Base-by-base conservation (phyloP, 2,113 vertebrate species). In the Oplegnathus fasciatus region DNA sequence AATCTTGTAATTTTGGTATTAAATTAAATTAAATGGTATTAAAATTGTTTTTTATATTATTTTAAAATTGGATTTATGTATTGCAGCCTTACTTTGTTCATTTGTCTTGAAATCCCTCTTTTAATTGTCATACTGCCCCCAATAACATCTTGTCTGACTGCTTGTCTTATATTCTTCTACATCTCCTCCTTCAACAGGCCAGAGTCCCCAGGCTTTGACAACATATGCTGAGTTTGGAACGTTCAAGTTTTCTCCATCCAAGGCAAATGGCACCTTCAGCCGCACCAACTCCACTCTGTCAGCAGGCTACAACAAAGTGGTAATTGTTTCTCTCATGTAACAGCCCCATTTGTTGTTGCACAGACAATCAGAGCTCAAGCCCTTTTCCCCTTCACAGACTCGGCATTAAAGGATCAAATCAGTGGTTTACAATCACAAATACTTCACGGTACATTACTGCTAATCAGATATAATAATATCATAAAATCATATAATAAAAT, bases 181-280 rank as follows among this genome's bases (percentile, higher is more conserved):
- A 0, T 80, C 40, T 75, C 11, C 24, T 80, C 40, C 83, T 83
- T 85, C 2, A 30, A 65, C 89, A 94, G 93, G 34, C 40, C 24
- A 18, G 54, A 18, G 32, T 65, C 6, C 78, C 0, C 40, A 32
- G 9, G 9, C 18, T 24, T 26, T 13, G 5, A 26, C 82, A 1
- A 17, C 67, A 9, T n/a, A 40, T 20, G 6, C 50, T 18, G 94
- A 94, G 17, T 92, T 90, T 65, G 72, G 74, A 42, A 15, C 80
- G 0, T 95, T 94, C 91, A 92, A 83, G 90, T 95, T 93, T 75
- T 44, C 90, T 28, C 92, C 94, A 11, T 3, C 66, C 76, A 95
- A 87, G 55, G 2, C 71, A 15, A 93, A 91, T 40, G 86, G 68
- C 50, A 75, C 20, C 60, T 86, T 78, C 67, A 37, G 22, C 30